These are phyloP conservation scores for Xestia ashworthii DNA, from an alignment of 2,888 invertebrate species.

Conservation along the genomic window DNA sequence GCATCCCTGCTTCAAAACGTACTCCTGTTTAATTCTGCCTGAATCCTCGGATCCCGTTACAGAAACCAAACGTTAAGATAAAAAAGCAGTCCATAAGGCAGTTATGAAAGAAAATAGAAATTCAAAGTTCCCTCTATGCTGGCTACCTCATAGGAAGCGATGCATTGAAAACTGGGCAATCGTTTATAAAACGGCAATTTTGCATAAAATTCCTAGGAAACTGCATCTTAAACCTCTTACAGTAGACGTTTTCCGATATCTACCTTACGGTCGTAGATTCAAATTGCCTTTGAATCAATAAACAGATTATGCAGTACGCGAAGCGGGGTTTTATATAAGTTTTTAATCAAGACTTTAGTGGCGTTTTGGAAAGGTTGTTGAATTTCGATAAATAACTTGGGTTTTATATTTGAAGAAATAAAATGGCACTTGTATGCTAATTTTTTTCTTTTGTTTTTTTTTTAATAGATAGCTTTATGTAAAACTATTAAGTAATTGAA, in stretches of 20 bases:
- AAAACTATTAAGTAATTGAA: too few species aligned
- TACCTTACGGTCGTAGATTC: conserved; percentile 65
- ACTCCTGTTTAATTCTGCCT: not conserved
- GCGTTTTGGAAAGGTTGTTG: not conserved
- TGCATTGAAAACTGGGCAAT: conserved; percentile 67
- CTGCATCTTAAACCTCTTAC: conserved; percentile 73
- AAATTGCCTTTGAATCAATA: conserved; percentile 66
- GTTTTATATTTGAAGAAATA: not conserved
- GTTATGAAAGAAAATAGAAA: conserved; percentile 52
- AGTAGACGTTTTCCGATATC: conserved; percentile 71
- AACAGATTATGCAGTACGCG: conserved; percentile 49
- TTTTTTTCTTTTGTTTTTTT: not conserved
- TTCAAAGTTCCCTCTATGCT: conserved; percentile 53
- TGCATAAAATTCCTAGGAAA: conserved; percentile 74
- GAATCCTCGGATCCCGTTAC: not conserved
- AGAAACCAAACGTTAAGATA: conserved; percentile 22
- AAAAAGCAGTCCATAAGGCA: conserved; percentile 24
- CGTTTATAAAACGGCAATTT: conserved; percentile 77
- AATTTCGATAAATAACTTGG: not conserved
- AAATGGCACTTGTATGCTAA: not conserved
- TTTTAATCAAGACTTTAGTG: conserved; percentile 27
- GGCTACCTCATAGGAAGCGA: conserved; percentile 56
- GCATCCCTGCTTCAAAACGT: too few species aligned
- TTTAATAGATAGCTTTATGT: not conserved
- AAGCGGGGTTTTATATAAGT: conserved; percentile 48